These are phyloP conservation scores for Leguminivora glycinivorella DNA, from an alignment of 1,140 invertebrate species.

Conservation along the genomic window DNA sequence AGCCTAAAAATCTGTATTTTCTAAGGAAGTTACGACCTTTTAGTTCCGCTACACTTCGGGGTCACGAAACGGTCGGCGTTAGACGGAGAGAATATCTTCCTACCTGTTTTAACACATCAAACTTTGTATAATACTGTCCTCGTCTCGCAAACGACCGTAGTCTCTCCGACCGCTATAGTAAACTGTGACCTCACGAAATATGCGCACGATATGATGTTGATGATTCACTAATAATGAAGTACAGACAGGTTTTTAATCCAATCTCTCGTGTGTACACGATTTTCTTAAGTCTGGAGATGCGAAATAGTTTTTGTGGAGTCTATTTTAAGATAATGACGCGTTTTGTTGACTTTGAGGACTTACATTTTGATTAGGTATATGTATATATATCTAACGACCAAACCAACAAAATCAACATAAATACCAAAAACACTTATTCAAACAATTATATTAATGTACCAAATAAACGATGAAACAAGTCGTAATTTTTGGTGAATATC, in stretches of 20 bases:
- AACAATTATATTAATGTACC: too few relatives aligned
- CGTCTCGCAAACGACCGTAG: constrained; percentile 62
- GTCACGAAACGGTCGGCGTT: constrained; percentile 72
- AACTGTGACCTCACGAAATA: constrained; percentile 78
- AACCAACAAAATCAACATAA: too few relatives aligned
- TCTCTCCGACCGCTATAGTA: constrained; percentile 75
- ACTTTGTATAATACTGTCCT: constrained; percentile 47
- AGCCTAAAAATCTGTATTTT: not conserved
- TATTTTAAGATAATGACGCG: too few relatives aligned
- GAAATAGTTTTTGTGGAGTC: not conserved
- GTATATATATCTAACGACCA: not conserved
- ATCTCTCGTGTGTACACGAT: not conserved
- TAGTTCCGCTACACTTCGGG: constrained; percentile 40
- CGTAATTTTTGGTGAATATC: too few relatives aligned
- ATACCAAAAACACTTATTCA: too few relatives aligned
- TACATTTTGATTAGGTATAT: not conserved
- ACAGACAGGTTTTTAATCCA: constrained; percentile 48
- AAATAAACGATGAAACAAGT: too few relatives aligned
- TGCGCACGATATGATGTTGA: constrained; percentile 71
- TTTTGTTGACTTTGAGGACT: too few relatives aligned
- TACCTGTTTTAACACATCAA: constrained; percentile 44
- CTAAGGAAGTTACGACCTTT: constrained; percentile 9
- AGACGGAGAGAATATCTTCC: constrained; percentile 52
- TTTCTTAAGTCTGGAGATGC: not conserved
- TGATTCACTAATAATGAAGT: constrained; percentile 72